A percentile compares a stretch with the other conserved stretches of the same genome.
phyloP scores from a whole-genome alignment of 2,797 vertebrate species.

The Etheostoma nigrum region DNA sequence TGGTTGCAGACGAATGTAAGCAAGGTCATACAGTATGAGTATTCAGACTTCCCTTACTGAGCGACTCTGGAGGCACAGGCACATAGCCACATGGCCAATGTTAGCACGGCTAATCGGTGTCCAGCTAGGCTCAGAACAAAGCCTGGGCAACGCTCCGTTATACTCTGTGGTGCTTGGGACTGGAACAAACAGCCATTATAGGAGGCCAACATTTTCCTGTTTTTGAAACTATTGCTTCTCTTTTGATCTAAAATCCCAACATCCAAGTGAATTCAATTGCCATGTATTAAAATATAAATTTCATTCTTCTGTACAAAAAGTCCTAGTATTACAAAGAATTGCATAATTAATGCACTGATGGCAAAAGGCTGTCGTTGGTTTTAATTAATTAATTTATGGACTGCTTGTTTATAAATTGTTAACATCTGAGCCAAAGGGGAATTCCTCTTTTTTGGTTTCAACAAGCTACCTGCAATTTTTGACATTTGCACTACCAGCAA shows the following conservation, averaged over 20 bases:
- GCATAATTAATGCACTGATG: conserved; percentile 9
- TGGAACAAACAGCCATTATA: conserved; percentile 43
- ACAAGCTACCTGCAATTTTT: conserved; percentile 9
- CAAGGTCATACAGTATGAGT: conserved; percentile 1
- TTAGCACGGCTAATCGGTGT: conserved; percentile 60
- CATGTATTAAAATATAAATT: conserved; percentile 34
- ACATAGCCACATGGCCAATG: conserved; percentile 57
- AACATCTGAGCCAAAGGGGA: conserved; percentile 1
- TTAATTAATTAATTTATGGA: conserved; percentile 14
- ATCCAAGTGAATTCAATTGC: conserved; percentile 27
- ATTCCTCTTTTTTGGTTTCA: neutral
- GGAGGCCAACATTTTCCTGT: conserved; percentile 39
- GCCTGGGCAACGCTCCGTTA: conserved; percentile 54
- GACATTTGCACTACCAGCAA: neutral
- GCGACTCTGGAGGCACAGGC: conserved; percentile 49
- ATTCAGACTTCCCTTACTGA: conserved; percentile 26
- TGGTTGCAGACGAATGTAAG: conserved; percentile 6
- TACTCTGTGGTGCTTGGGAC: conserved; percentile 40
- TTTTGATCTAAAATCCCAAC: conserved; percentile 52
- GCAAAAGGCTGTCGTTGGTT: neutral
- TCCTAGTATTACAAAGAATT: neutral
- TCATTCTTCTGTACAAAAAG: conserved; percentile 4
- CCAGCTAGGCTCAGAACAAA: conserved; percentile 72
- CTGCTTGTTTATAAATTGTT: neutral
- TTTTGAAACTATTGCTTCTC: conserved; percentile 42